A percentile compares a stretch with the other conserved stretches of the same genome.
These are phyloP conservation scores for Brassicogethes aeneus DNA, from an alignment of 2,888 invertebrate species.

Conservation along the genomic window DNA sequence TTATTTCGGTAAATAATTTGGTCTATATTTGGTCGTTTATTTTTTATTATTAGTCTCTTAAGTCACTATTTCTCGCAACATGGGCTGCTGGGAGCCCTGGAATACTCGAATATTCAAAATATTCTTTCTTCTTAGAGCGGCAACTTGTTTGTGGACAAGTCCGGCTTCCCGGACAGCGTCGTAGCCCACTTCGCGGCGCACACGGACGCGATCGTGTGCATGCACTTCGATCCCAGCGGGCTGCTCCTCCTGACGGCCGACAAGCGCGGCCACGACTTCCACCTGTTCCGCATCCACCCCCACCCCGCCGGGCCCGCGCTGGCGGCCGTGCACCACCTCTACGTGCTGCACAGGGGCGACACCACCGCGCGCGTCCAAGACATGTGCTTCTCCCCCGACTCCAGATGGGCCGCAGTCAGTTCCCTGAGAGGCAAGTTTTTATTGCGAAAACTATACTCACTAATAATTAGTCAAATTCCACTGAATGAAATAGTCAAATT, in stretches of 20 bases:
- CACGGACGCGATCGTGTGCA: conserved; percentile 77
- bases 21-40: no score
- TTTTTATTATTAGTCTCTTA: no score
- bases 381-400: conserved; percentile 85
- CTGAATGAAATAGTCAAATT: no score
- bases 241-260: conserved; percentile 86
- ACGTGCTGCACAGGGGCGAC: conserved; percentile 89
- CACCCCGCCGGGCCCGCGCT: conserved; percentile 75
- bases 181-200: conserved; percentile 86
- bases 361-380: conserved; percentile 94
- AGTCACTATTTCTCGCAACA: no score
- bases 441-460: no score
- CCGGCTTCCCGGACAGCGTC: conserved; percentile 56
- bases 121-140: no score
- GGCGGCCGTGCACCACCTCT: conserved; percentile 89
- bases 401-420: conserved; percentile 93
- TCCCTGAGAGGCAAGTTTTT: conserved; percentile 90
- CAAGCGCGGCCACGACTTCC: conserved; percentile 88
- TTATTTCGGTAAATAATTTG: no score
- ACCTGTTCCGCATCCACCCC: conserved; percentile 89
- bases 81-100: no score
- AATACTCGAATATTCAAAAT: conserved; percentile 1
- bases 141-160: conserved; percentile 18
- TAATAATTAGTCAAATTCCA: no score
- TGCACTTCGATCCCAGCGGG: conserved; percentile 88